Evolutionary conservation across 2,113 vertebrate species (phyloP).

Genomic region (Eclectus roratus): DNA sequence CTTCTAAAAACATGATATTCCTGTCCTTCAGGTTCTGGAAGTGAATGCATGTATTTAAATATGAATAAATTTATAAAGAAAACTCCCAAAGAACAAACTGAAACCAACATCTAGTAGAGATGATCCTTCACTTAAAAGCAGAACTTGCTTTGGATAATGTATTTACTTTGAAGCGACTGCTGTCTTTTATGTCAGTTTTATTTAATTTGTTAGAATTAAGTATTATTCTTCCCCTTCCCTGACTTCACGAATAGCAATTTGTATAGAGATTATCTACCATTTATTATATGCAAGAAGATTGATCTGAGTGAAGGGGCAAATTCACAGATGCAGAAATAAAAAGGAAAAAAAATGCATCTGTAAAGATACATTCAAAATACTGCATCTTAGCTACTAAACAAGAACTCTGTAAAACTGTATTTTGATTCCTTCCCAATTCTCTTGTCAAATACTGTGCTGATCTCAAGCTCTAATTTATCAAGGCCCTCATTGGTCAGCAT

Average conservation of each 20-base stretch:
- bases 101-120: conserved; percentile 1
- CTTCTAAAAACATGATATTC: neutral
- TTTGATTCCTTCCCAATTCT: neutral
- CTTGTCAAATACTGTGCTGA: neutral
- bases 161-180: conserved; percentile 1
- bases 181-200: neutral
- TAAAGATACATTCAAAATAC: neutral
- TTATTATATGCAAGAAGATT: neutral
- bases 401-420: neutral
- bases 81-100: conserved; percentile 4
- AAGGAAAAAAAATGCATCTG: neutral
- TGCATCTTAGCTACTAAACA: neutral
- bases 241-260: neutral
- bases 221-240: neutral
- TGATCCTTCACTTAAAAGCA: neutral
- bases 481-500: neutral
- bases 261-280: neutral
- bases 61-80: neutral
- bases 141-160: neutral
- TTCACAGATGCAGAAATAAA: neutral
- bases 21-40: neutral
- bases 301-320: neutral
- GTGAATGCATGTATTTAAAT: neutral
- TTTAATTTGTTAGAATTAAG: neutral
- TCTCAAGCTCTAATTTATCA: neutral